These are phyloP conservation scores for Grapholita molesta DNA, from an alignment of 1,140 invertebrate species.

Conservation along the genomic window DNA sequence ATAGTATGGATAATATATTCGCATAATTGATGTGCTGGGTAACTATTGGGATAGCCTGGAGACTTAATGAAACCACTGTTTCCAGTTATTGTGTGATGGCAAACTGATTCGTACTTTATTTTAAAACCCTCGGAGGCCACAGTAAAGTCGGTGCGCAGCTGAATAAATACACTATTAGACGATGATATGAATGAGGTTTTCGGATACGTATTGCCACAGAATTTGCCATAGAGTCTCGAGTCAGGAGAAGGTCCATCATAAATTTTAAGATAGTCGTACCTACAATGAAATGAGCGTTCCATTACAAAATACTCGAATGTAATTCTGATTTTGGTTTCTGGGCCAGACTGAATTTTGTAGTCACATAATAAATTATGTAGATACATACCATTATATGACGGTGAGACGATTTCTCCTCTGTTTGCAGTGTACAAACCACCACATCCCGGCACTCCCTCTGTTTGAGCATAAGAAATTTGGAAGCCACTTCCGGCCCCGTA, in stretches of 20 bases:
- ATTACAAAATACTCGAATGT: slow-evolving; percentile 83
- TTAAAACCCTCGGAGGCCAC: slow-evolving; percentile 79
- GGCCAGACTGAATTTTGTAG: slow-evolving; percentile 85
- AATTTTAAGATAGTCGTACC: slow-evolving; percentile 84
- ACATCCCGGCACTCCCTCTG: slow-evolving; percentile 88
- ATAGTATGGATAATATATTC: slow-evolving; percentile 86
- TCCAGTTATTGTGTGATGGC: slow-evolving; percentile 81
- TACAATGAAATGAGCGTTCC: slow-evolving; percentile 79
- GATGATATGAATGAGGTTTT: slow-evolving; percentile 74
- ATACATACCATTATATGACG: slow-evolving; percentile 80
- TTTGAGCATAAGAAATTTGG: slow-evolving; percentile 85
- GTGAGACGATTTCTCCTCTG: slow-evolving; percentile 83
- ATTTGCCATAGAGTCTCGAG: slow-evolving; percentile 82
- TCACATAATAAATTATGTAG: slow-evolving; percentile 83
- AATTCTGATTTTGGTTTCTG: slow-evolving; percentile 81
- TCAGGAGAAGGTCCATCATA: slow-evolving; percentile 83
- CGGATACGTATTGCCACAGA: slow-evolving; percentile 80
- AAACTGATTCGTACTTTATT: slow-evolving; percentile 80
- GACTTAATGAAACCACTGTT: slow-evolving; percentile 82
- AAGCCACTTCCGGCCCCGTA: slow-evolving; percentile 84
- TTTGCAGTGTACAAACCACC: slow-evolving; percentile 85
- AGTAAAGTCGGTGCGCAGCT: slow-evolving; percentile 82
- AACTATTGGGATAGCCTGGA: slow-evolving; percentile 88
- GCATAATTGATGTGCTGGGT: slow-evolving; percentile 84
- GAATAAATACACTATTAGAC: slow-evolving; percentile 82